Evolutionary conservation across 2,888 invertebrate species (phyloP).

Genomic region (Drepana falcataria): DNA sequence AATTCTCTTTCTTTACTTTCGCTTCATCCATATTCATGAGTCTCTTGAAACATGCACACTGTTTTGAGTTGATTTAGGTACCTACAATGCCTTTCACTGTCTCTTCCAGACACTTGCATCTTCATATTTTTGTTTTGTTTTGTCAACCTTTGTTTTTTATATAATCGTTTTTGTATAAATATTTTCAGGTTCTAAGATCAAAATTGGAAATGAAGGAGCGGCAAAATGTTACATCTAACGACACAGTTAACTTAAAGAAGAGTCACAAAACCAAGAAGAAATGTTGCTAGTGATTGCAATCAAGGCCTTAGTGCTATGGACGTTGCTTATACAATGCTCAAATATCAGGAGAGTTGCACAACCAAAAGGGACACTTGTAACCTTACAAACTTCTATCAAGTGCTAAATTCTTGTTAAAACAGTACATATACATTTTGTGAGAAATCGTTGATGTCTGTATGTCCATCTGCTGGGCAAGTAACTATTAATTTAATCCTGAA

Average conservation of each 20-base stretch:
- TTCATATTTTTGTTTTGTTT: no score
- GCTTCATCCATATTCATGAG: no score
- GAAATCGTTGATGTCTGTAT: conserved; percentile 15
- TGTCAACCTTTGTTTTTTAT: no score
- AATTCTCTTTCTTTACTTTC: no score
- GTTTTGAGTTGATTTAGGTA: no score
- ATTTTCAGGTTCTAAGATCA: conserved; percentile 89
- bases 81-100: no score
- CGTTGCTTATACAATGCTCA: conserved; percentile 69
- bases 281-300: conserved; percentile 74
- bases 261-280: conserved; percentile 80
- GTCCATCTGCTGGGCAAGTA: conserved; percentile 5
- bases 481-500: conserved; percentile 3
- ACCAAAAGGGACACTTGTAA: conserved; percentile 47
- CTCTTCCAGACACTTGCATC: no score
- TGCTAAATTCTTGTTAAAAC: not conserved
- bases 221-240: conserved; percentile 82
- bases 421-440: not conserved
- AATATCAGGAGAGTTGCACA: conserved; percentile 64
- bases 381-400: not conserved
- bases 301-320: conserved; percentile 52
- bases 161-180: conserved; percentile 1
- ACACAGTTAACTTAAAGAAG: conserved; percentile 86
- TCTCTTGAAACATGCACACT: no score
- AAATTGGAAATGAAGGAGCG: conserved; percentile 90